These are phyloP conservation scores for Phenganax subtilis DNA, from an alignment of 92 coral and sea anemone species.

Conservation along the genomic window DNA sequence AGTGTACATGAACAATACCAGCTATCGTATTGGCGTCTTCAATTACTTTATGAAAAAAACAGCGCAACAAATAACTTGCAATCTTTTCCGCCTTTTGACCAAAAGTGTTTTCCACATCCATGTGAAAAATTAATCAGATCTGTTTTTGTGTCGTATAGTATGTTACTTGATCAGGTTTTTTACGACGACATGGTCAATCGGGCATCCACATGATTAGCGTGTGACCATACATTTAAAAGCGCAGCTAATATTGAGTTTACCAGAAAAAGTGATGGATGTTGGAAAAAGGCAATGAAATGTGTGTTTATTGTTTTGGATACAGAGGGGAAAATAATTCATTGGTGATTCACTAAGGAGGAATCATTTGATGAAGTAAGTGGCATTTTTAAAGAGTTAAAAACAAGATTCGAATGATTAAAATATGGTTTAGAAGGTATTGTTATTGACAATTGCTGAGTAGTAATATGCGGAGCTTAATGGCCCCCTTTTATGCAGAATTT, in stretches of 20 bases:
- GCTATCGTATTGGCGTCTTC: slow-evolving; percentile 21
- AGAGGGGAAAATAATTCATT: slow-evolving; percentile 11
- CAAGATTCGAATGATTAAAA: background rate
- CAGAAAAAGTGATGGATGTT: slow-evolving; percentile 16
- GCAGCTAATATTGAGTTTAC: slow-evolving; percentile 39
- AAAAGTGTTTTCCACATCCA: slow-evolving; percentile 31
- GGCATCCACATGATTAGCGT: slow-evolving; percentile 28
- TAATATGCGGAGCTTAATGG: too few relatives aligned
- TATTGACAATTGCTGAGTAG: slow-evolving; percentile 36
- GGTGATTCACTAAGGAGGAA: slow-evolving; percentile 33
- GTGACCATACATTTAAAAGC: slow-evolving; percentile 46
- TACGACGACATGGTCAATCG: slow-evolving; percentile 12
- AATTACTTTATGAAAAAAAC: background rate
- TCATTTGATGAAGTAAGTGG: slow-evolving; percentile 36
- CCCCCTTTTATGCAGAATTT: too few relatives aligned
- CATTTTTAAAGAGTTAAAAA: slow-evolving; percentile 14
- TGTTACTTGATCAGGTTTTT: slow-evolving; percentile 9
- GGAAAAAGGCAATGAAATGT: slow-evolving; percentile 15
- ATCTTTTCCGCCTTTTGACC: slow-evolving; percentile 17
- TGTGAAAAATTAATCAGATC: slow-evolving; percentile 20
- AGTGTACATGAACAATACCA: slow-evolving; percentile 34
- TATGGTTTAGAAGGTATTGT: slow-evolving; percentile 11
- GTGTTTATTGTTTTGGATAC: slow-evolving; percentile 23
- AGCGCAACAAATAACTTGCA: background rate
- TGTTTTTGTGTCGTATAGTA: slow-evolving; percentile 10